phyloP scores from a whole-genome alignment of 2,113 vertebrate species.

The Chrysochloris asiatica region DNA sequence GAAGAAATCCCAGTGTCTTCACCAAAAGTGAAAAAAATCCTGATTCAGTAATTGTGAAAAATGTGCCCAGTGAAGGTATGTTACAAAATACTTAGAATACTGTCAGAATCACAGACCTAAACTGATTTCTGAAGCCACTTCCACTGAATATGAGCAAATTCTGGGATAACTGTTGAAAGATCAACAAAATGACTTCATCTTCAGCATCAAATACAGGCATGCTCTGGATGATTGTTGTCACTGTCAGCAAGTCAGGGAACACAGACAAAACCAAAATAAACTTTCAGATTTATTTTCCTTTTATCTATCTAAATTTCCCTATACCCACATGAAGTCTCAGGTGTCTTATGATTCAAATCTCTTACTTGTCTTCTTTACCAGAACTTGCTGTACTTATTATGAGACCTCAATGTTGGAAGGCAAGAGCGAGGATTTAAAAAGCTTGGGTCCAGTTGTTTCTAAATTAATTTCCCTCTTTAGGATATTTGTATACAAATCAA shows the following conservation, averaged over 20 bases:
- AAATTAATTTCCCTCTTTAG: too few relatives aligned
- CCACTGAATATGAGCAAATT: neutral
- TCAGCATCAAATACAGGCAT: neutral
- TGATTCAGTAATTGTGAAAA: neutral
- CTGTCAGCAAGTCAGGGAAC: neutral
- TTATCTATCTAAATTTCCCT: too few relatives aligned
- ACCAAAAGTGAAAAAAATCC: neutral
- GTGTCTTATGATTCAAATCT: too few relatives aligned
- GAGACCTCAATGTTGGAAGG: too few relatives aligned
- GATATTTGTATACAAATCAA: too few relatives aligned
- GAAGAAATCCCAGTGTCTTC: neutral
- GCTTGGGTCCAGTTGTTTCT: too few relatives aligned
- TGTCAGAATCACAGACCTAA: neutral
- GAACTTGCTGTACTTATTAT: too few relatives aligned
- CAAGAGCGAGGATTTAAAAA: too few relatives aligned
- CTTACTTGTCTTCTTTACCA: too few relatives aligned
- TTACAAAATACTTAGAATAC: neutral
- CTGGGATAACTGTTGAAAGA: neutral
- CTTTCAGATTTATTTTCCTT: too few relatives aligned
- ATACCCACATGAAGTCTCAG: too few relatives aligned
- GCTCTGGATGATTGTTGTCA: neutral
- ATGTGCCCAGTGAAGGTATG: neutral
- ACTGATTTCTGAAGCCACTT: neutral
- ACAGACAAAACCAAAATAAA: neutral
- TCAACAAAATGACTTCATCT: neutral